These are phyloP conservation scores for Colaptes auratus DNA, from an alignment of 2,113 vertebrate species.

Conservation along the genomic window DNA sequence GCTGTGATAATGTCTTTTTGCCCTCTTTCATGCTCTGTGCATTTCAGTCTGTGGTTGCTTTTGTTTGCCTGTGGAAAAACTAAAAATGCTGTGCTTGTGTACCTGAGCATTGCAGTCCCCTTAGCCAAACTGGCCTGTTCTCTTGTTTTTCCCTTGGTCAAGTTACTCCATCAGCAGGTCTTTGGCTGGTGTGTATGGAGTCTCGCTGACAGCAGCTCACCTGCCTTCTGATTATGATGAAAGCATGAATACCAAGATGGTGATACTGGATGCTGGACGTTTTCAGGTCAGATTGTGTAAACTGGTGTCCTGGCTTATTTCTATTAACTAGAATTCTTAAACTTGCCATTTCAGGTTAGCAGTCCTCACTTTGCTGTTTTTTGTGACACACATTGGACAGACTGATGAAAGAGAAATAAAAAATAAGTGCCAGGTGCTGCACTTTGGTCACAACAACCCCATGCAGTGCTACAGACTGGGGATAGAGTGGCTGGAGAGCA, in stretches of 20 bases:
- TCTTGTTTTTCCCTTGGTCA: neutral
- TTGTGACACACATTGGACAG: neutral
- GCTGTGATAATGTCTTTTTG: neutral
- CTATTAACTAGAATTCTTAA: neutral
- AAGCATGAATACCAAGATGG: slow-evolving; percentile 50
- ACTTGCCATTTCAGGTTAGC: neutral
- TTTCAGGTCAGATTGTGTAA: slow-evolving; percentile 72
- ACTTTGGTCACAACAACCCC: too few species aligned
- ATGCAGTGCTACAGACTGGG: too few species aligned
- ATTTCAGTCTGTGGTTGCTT: neutral
- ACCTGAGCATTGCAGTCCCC: neutral
- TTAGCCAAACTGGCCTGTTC: neutral
- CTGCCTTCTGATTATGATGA: slow-evolving; percentile 57
- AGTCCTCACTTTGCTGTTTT: neutral
- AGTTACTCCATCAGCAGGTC: slow-evolving; percentile 83
- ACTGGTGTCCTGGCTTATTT: neutral
- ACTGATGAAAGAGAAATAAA: neutral
- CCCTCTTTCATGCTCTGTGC: neutral
- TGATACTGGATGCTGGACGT: slow-evolving; percentile 61
- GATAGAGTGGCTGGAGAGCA: too few species aligned
- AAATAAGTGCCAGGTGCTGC: too few species aligned
- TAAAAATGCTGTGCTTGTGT: neutral
- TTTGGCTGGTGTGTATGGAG: slow-evolving; percentile 70
- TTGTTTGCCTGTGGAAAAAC: neutral
- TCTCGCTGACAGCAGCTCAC: slow-evolving; percentile 77